Conservation (phyloP, 2,888 invertebrate species). For the Trypoxylon attenuatum region DNA sequence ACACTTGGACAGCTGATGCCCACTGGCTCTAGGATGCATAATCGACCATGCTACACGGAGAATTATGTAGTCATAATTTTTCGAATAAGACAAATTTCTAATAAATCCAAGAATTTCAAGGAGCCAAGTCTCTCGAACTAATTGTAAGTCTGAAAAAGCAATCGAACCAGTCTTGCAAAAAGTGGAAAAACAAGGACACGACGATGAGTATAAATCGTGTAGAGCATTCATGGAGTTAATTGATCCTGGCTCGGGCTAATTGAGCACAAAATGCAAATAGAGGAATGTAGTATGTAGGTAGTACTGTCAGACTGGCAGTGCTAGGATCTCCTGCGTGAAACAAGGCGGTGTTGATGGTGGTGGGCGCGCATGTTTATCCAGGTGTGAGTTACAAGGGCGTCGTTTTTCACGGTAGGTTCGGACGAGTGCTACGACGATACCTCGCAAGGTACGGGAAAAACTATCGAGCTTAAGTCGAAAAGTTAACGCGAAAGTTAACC, state of each 20-base stretch:
- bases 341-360: not conserved
- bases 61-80: no score
- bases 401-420: conserved; percentile 9
- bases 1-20: not conserved
- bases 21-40: no score
- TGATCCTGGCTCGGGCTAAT: not conserved
- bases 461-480: not conserved
- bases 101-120: no score
- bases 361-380: conserved; percentile 28
- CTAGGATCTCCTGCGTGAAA: not conserved
- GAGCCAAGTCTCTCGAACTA: no score
- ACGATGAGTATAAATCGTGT: not conserved
- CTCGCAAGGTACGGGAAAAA: not conserved
- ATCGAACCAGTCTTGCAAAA: no score
- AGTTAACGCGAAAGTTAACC: no score
- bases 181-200: not conserved
- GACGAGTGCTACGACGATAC: not conserved
- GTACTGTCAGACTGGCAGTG: no score
- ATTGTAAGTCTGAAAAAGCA: no score
- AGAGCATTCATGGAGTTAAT: not conserved
- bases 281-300: conserved; percentile 16
- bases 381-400: conserved; percentile 9
- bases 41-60: no score
- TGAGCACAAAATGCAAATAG: conserved; percentile 6
- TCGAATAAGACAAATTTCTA: no score